phyloP scores from a whole-genome alignment of 2,113 vertebrate genomes.

The Lonchura striata region DNA sequence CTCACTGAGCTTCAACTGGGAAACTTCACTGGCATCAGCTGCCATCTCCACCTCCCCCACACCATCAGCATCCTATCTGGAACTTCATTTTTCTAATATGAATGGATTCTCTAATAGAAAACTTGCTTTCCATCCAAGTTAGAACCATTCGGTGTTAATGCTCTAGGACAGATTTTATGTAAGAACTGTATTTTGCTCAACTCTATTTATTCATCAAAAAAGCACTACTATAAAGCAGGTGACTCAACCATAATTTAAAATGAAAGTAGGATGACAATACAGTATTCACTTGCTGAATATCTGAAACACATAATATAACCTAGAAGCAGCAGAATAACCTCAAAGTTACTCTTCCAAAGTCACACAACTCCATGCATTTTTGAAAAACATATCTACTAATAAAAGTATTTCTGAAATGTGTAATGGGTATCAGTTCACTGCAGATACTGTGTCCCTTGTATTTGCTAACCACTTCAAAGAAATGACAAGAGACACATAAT shows the following conservation, averaged over 20 bases:
- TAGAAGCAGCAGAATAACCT: neutral
- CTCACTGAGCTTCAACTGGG: neutral
- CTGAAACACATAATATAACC: neutral
- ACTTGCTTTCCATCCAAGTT: neutral
- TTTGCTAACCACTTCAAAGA: neutral
- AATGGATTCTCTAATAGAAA: neutral
- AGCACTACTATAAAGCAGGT: neutral
- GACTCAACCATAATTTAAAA: neutral
- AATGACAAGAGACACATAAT: neutral
- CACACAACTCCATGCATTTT: neutral
- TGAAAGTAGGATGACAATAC: neutral
- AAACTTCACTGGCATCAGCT: neutral
- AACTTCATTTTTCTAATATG: neutral
- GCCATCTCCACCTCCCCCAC: neutral
- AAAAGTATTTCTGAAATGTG: neutral
- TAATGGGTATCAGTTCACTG: neutral
- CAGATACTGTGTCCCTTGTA: neutral
- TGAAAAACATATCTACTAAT: neutral
- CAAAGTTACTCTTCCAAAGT: neutral
- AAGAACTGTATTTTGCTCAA: neutral
- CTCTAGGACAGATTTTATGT: neutral
- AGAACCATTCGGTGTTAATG: neutral
- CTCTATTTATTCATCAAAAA: neutral
- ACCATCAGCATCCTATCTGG: neutral
- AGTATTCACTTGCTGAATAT: neutral